Conservation (phyloP, 53 echinoderm and acorn worm genomes). For the Actinopyga echinites region DNA sequence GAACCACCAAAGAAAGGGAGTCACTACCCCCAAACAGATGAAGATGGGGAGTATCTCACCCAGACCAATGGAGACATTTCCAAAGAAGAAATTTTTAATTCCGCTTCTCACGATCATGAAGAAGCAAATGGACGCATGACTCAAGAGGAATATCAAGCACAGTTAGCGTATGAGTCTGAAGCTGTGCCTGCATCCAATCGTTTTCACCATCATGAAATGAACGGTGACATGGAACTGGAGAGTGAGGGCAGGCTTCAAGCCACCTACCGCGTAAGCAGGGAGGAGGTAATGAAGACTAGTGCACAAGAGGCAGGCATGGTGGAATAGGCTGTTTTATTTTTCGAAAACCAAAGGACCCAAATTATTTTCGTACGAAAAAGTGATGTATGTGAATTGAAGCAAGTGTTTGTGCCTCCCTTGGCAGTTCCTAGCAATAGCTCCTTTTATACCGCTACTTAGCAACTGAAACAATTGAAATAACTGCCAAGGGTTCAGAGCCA, state of each 20-base stretch:
- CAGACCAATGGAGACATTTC: slow-evolving; percentile 6
- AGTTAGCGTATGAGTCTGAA: neutral
- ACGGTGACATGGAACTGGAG: slow-evolving; percentile 10
- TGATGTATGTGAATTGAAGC: too few species aligned
- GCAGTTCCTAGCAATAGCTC: too few species aligned
- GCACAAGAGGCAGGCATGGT: neutral
- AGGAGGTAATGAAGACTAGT: neutral
- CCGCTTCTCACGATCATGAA: neutral
- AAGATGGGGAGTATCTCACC: neutral
- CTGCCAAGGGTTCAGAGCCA: too few species aligned
- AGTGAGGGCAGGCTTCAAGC: neutral
- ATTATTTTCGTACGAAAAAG: slow-evolving; percentile 17
- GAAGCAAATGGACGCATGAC: slow-evolving; percentile 3
- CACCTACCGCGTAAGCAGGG: neutral
- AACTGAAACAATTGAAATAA: too few species aligned
- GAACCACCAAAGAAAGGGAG: slow-evolving; percentile 33
- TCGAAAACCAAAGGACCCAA: slow-evolving; percentile 21
- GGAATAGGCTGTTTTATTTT: neutral
- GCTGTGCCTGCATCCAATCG: neutral
- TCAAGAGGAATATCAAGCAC: neutral
- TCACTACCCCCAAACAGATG: neutral
- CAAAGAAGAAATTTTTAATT: neutral
- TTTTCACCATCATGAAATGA: slow-evolving; percentile 9
- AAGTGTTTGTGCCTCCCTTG: too few species aligned
- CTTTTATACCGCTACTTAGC: too few species aligned